Conservation (phyloP, 2,888 invertebrate species). For the Lithodes maja region DNA sequence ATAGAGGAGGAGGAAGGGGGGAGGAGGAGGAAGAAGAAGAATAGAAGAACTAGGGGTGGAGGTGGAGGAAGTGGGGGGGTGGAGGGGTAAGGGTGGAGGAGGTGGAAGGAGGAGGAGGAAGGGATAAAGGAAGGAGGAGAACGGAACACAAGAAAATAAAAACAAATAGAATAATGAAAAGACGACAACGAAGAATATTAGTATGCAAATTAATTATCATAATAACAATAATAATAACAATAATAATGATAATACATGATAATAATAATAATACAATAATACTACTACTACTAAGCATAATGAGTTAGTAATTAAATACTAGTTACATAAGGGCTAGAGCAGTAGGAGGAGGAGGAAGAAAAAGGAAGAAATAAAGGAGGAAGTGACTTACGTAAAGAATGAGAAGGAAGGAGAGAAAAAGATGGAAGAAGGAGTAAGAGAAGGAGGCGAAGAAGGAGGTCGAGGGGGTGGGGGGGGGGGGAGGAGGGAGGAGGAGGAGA, state of each 20-base stretch:
- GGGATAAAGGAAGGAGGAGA: not conserved
- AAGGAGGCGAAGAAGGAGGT: not conserved
- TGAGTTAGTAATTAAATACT: not conserved
- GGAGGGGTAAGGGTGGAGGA: not conserved
- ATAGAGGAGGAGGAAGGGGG: not conserved
- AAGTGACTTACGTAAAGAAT: too few relatives aligned
- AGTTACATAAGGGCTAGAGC: not conserved
- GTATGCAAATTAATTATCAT: not conserved
- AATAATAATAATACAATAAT: conserved; percentile 13
- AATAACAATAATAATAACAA: not conserved
- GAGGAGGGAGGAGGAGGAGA: not conserved
- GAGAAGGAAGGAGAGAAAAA: not conserved
- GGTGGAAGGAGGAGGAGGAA: not conserved
- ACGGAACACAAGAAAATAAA: not conserved
- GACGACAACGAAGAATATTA: not conserved
- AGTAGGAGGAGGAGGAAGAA: not conserved
- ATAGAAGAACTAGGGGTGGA: not conserved
- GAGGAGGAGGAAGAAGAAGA: not conserved
- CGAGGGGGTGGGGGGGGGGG: not conserved
- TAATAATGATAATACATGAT: conserved; percentile 9
- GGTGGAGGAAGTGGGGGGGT: not conserved
- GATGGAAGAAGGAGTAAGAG: not conserved
- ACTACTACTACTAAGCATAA: not conserved
- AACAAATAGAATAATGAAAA: not conserved
- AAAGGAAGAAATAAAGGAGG: not conserved